Evolutionary conservation across 2,113 vertebrate genomes (phyloP), one percentile per base, ranked within the genome.

Genomic region (Epinephelus moara): DNA sequence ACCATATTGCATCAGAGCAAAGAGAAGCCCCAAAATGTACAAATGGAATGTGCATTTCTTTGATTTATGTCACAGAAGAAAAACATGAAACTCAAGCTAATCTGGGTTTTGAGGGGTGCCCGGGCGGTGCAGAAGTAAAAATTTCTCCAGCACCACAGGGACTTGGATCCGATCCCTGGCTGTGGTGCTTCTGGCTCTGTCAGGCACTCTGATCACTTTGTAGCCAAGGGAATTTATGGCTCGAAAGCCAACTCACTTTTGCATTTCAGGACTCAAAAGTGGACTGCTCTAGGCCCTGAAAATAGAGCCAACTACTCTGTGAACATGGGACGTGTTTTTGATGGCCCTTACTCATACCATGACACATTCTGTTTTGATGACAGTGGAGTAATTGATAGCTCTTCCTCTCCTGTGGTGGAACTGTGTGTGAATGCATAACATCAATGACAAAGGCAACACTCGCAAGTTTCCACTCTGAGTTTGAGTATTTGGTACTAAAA

Each of bases 101-200:
- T 73, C 52, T 49, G 55, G 59, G 45, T 60, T 47, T 63, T 42
- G n/a, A 55, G 40, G 45, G 23, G 49, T 40, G 18, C n/a, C 30
- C 30, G 11, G 33, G n/a, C 2, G 6, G 49, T 27, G 72, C 18
- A 70, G 37, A 50, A 73, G 60, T 49, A 19, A 23, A 56, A 68
- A 69, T 25, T 7, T n/a, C 42, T n/a, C 67, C 50, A 17, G 4
- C 72, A 77, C 80, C 75, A 70, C 75, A 84, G 59, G 62, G 68
- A 69, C 23, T 82, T 84, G 77, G 77, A 74, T 45, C 15, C 17
- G 52, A 2, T 78, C 77, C 75, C 59, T 61, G 77, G 62, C 81
- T 75, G 72, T 57, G 21, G 62, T 23, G 30, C 59, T 42, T 17
- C 80, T 77, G 19, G 53, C 70, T 70, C 27, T 18, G 68, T 81